These are phyloP conservation scores for Zygothrica quintamaculata DNA, from an alignment of 2,888 invertebrate genomes.

Conservation along the genomic window DNA sequence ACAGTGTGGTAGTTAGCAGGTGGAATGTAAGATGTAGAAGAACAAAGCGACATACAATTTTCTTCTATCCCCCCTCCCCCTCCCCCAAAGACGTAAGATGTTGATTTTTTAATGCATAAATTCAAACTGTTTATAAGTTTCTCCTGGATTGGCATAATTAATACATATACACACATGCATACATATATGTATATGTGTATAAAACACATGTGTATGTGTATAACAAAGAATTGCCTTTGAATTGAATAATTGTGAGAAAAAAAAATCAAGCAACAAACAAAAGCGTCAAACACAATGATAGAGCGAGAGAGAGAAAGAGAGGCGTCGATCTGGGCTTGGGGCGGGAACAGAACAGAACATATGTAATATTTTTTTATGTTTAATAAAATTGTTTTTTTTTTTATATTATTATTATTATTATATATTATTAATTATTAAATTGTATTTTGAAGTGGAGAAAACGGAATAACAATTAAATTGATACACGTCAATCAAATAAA, in stretches of 20 bases:
- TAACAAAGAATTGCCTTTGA: slow-evolving; percentile 45
- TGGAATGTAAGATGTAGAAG: too few species aligned
- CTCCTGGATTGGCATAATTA: slow-evolving; percentile 25
- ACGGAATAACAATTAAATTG: slow-evolving; percentile 75
- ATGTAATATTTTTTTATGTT: slow-evolving; percentile 78
- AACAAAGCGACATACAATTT: slow-evolving; percentile 13
- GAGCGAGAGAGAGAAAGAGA: slow-evolving; percentile 7
- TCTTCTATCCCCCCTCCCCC: too few species aligned
- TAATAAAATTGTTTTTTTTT: slow-evolving; percentile 71
- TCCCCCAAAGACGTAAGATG: slow-evolving; percentile 31
- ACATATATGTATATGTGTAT: slow-evolving; percentile 21
- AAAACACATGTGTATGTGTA: slow-evolving; percentile 39
- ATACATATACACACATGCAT: slow-evolving; percentile 2
- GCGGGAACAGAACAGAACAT: slow-evolving; percentile 53
- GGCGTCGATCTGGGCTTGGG: slow-evolving; percentile 14
- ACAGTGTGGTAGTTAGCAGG: too few species aligned
- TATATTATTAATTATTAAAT: slow-evolving; percentile 74
- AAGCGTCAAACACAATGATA: too few species aligned
- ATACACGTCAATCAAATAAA: slow-evolving; percentile 82
- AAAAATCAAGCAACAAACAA: too few species aligned
- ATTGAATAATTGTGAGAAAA: too few species aligned
- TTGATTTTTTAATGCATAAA: slow-evolving; percentile 26
- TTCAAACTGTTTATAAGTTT: too few species aligned
- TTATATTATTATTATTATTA: slow-evolving; percentile 54
- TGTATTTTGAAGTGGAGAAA: slow-evolving; percentile 70